Base-by-base conservation (phyloP, 2,888 invertebrate genomes). In the Tortrix viridana region DNA sequence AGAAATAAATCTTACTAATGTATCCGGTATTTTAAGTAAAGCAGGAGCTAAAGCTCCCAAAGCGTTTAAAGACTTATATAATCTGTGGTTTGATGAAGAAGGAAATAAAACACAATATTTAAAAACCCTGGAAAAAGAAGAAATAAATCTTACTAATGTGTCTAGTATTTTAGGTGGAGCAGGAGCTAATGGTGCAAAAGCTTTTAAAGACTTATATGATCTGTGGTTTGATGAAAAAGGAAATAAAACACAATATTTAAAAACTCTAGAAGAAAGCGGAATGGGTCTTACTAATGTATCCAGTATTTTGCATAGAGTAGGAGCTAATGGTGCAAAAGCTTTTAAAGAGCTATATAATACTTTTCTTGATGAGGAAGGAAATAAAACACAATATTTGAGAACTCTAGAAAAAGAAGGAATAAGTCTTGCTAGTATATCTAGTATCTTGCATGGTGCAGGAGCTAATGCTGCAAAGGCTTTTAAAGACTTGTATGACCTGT, bases 171-270 rank as follows among this genome's bases (percentile, higher is more conserved):
- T 76, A 49, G 14, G 44, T 67, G 63, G 70, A 72, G 69, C 69
- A 71, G 68, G 76, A 65, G 65, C 66, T 67, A 71, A 74, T 47
- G 73, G 71, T 65, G 59, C 72, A 48, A 67, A 62, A 67, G 69
- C 70, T 58, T 76, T 77, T 69, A 71, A 76, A 70, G 68, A 72
- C 66, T 73, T 78, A 60, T 71, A 73, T 73, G 68, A 74, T 57
- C 69, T 73, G 41, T 75, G 74, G 69, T 76, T 80, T 70, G 70
- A 75, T 71, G 58, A 58, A 7, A 2, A 72, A 53, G 74, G 71
- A 71, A 65, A 67, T 69, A 67, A 65, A 67, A 46, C 65, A 54
- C 38, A 64, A 60, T 61, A 65, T 65, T 64, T 55, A 32, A 55
- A 55, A 32, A 67, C 59, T 55, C 37, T 69, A 63, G 65, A 72